Conservation (phyloP, 2,888 invertebrate species). For the Nesidiocoris tenuis region DNA sequence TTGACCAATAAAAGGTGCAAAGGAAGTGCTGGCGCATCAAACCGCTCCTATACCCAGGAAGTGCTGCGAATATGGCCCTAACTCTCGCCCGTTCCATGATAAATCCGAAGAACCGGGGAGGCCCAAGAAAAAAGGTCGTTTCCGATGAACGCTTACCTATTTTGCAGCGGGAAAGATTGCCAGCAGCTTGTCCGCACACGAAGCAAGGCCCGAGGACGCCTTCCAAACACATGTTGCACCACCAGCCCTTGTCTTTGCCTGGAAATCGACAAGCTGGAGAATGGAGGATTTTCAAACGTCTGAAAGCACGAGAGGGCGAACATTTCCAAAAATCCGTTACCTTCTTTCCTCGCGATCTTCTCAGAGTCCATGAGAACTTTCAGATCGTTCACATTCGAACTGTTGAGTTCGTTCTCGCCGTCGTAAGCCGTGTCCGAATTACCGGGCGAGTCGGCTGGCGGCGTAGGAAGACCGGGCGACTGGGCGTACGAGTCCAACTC, state of each 20-base stretch:
- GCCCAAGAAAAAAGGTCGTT: neutral
- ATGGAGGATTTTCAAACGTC: neutral
- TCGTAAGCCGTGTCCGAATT: neutral
- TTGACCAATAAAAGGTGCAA: too few relatives aligned
- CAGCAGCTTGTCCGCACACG: constrained; percentile 61
- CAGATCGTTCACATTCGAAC: neutral
- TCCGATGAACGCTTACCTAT: neutral
- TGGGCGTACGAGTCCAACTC: neutral
- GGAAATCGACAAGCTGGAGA: neutral
- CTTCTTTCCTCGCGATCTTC: neutral
- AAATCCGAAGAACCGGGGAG: too few relatives aligned
- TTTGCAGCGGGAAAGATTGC: constrained; percentile 52
- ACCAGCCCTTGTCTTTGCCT: constrained; percentile 51
- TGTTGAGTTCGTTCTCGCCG: neutral
- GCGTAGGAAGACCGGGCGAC: neutral
- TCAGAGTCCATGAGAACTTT: neutral
- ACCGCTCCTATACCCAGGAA: too few relatives aligned
- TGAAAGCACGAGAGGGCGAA: neutral
- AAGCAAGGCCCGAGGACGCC: constrained; percentile 65
- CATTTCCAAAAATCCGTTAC: too few relatives aligned
- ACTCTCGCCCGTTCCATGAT: too few relatives aligned
- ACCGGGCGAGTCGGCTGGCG: neutral
- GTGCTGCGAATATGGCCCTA: too few relatives aligned
- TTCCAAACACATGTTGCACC: constrained; percentile 64
- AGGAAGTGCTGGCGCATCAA: too few relatives aligned